phyloP scores from a whole-genome alignment of 1,140 invertebrate genomes.

The Tribolium castaneum region DNA sequence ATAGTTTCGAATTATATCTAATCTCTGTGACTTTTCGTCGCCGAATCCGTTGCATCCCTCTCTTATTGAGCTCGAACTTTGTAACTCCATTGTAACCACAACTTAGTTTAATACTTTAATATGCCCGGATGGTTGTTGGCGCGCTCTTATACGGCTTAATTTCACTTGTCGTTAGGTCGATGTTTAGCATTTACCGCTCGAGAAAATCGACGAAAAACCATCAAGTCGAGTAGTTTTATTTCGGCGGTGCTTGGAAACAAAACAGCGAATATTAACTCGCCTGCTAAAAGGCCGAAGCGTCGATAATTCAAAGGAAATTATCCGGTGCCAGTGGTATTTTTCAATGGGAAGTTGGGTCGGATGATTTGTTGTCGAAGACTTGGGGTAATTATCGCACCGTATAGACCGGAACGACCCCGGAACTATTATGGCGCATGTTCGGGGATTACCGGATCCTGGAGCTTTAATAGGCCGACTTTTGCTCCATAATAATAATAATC shows the following conservation, averaged over 20 bases:
- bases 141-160: slow-evolving; percentile 26
- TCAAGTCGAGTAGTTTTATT: slow-evolving; percentile 2
- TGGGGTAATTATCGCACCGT: not conserved
- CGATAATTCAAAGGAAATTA: not conserved
- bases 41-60: not conserved
- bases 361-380: not conserved
- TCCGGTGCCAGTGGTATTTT: not conserved
- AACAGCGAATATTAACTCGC: not conserved
- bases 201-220: not conserved
- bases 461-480: not conserved
- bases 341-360: not conserved
- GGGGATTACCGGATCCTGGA: slow-evolving; percentile 4
- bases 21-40: not conserved
- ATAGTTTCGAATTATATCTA: not conserved
- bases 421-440: slow-evolving; percentile 22
- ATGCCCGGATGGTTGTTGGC: slow-evolving; percentile 24
- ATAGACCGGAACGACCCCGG: not conserved
- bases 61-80: slow-evolving; percentile 36
- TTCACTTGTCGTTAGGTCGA: slow-evolving; percentile 32
- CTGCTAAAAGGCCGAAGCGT: not conserved
- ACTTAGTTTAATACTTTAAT: slow-evolving; percentile 46
- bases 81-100: slow-evolving; percentile 44
- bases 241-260: not conserved
- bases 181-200: not conserved
- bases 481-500: slow-evolving; percentile 10